Evolutionary conservation across 2,888 invertebrate species (phyloP).

Genomic region (Eupithecia dodoneata): DNA sequence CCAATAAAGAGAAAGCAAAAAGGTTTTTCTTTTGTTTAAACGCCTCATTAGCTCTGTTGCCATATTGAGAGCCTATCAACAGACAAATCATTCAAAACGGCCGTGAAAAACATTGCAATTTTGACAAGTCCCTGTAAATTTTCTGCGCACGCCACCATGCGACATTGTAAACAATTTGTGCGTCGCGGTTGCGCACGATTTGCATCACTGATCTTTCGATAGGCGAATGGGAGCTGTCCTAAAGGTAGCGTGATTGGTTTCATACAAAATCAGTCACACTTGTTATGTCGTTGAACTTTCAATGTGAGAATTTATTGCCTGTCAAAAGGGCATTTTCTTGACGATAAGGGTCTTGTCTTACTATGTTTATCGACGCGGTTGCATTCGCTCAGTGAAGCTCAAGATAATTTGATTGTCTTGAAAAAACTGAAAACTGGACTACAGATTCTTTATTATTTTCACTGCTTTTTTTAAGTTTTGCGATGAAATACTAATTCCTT

Average conservation of each 20-base stretch:
- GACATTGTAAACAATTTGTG: neutral
- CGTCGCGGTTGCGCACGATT: neutral
- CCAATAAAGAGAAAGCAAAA: neutral
- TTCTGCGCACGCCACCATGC: constrained; percentile 8
- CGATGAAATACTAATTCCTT: no score
- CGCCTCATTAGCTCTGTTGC: neutral
- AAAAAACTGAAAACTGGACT: no score
- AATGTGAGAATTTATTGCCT: neutral
- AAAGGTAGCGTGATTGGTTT: constrained; percentile 7
- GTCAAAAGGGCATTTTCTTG: constrained; percentile 3
- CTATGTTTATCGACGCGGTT: neutral
- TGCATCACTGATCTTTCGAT: constrained; percentile 12
- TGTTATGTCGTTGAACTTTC: constrained; percentile 8
- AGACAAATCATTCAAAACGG: neutral
- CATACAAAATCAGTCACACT: constrained; percentile 15
- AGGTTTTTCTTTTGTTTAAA: neutral
- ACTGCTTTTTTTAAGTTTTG: no score
- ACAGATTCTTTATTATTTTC: no score
- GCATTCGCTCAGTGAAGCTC: no score
- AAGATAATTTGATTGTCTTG: no score
- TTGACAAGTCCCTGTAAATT: constrained; percentile 5
- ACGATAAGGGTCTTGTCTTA: neutral
- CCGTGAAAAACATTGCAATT: constrained; percentile 1
- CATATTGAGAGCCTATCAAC: neutral
- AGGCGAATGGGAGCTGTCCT: constrained; percentile 10